phyloP scores from a whole-genome alignment of 2,113 vertebrate species.

The Cololabis saira region DNA sequence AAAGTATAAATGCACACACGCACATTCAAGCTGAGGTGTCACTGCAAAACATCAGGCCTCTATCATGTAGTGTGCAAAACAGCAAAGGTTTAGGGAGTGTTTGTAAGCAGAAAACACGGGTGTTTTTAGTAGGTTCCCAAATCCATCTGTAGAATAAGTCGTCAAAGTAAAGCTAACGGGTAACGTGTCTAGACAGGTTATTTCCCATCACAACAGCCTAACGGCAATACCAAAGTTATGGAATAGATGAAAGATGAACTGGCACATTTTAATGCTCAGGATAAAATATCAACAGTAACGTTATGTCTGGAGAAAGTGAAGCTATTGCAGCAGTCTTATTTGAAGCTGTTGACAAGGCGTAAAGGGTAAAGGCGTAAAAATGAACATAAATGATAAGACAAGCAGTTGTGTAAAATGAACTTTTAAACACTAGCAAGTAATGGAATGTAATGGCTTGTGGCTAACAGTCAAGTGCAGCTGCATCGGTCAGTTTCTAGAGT shows the following conservation, averaged over 20 bases:
- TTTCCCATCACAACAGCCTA: not conserved
- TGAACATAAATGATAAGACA: conserved; percentile 10
- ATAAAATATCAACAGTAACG: conserved; percentile 17
- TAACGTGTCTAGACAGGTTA: conserved; percentile 5
- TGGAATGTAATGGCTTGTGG: conserved; percentile 12
- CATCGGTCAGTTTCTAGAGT: conserved; percentile 32
- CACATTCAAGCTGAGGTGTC: no score
- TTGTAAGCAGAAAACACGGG: conserved; percentile 41
- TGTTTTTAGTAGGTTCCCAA: conserved; percentile 74
- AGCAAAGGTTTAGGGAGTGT: conserved; percentile 47
- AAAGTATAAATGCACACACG: no score
- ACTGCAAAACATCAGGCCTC: no score
- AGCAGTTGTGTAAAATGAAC: conserved; percentile 13
- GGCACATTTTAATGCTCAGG: conserved; percentile 1
- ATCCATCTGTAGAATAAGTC: conserved; percentile 42
- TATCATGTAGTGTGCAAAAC: no score
- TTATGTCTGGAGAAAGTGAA: not conserved
- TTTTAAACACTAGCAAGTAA: conserved; percentile 20
- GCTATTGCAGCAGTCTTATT: not conserved
- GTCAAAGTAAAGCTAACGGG: conserved; percentile 26
- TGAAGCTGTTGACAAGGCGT: conserved; percentile 11
- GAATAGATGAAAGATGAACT: conserved; percentile 4
- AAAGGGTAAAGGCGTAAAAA: conserved; percentile 16
- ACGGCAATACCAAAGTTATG: conserved; percentile 11
- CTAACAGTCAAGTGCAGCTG: conserved; percentile 10